A percentile compares a stretch with the other conserved stretches of the same genome.
phyloP scores from a whole-genome alignment of 53 echinoderm and acorn worm species.

The Paracentrotus lividus region DNA sequence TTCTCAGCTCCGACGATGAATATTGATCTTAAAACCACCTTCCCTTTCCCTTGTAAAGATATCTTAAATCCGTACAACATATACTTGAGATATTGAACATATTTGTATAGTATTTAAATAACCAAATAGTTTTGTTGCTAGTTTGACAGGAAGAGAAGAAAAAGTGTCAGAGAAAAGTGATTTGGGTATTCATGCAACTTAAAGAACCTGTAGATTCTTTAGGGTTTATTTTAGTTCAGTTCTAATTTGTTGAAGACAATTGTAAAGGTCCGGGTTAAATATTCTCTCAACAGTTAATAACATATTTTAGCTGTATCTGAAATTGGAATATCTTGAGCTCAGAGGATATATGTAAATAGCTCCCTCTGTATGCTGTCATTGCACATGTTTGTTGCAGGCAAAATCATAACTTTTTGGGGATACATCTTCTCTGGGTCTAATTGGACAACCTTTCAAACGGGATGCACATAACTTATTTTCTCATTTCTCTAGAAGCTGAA shows the following conservation, averaged over 20 bases:
- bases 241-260: too few species aligned
- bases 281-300: too few species aligned
- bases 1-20: slow-evolving; percentile 92
- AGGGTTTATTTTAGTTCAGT: neutral
- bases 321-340: neutral
- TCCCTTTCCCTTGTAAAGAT: neutral
- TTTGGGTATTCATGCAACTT: neutral
- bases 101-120: neutral
- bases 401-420: neutral
- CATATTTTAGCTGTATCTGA: neutral
- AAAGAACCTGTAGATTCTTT: too few species aligned
- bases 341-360: neutral
- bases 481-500: neutral
- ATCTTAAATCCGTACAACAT: neutral
- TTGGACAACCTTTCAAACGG: neutral
- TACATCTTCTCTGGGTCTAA: neutral
- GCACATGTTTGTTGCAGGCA: neutral
- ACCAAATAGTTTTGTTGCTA: neutral
- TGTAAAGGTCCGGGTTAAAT: too few species aligned
- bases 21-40: slow-evolving; percentile 60
- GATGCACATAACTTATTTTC: neutral
- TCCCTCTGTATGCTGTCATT: neutral
- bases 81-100: neutral
- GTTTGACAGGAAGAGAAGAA: neutral
- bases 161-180: neutral